phyloP scores from a whole-genome alignment of 64 coral and sea anemone genomes.

The Pocillopora verrucosa region DNA sequence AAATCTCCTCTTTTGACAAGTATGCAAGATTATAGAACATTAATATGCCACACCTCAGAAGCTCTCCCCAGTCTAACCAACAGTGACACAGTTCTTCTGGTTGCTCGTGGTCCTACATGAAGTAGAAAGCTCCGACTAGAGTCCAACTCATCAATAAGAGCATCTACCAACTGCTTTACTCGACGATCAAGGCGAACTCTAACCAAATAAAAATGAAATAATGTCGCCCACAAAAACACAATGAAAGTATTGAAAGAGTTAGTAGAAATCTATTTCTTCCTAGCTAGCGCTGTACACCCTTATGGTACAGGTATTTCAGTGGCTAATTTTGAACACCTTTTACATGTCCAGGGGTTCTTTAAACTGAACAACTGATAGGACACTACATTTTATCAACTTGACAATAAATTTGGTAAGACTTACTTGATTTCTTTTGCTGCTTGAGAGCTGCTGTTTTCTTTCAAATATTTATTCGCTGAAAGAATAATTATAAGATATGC shows the following conservation, averaged over 20 bases:
- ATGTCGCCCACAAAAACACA: neutral
- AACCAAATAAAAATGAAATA: neutral
- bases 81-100: conserved; percentile 80
- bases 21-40: neutral
- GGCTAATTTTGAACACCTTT: too few species aligned
- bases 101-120: conserved; percentile 89
- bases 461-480: conserved; percentile 85
- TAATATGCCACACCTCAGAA: conserved; percentile 52
- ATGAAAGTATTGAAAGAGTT: neutral
- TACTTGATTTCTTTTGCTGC: conserved; percentile 95
- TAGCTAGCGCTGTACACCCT: neutral
- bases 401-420: neutral
- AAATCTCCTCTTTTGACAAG: neutral
- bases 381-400: neutral
- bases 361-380: too few species aligned
- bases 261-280: too few species aligned
- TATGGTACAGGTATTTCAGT: neutral
- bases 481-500: neutral
- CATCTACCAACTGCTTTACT: conserved; percentile 86
- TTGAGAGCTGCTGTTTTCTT: conserved; percentile 82
- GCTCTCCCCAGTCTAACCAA: conserved; percentile 90
- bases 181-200: conserved; percentile 92
- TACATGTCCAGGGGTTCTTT: too few species aligned
- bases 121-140: conserved; percentile 88
- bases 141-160: conserved; percentile 86